Percentiles rank a stretch among this genome's conserved stretches.
Evolutionary conservation across 1,140 invertebrate species (phyloP).

Genomic region (Nasonia giraulti): DNA sequence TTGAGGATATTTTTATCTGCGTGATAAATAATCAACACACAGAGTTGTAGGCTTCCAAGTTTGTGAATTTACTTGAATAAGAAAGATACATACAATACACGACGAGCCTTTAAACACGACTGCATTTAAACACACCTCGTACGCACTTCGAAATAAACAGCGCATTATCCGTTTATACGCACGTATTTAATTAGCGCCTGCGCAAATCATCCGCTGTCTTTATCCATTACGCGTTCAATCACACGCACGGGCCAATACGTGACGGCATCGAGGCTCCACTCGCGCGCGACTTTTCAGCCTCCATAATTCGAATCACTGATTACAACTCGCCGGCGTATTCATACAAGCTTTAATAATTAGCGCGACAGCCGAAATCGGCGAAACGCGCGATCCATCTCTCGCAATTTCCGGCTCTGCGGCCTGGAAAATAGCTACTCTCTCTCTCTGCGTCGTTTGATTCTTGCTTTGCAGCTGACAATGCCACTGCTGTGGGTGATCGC

Average conservation of each 20-base stretch:
- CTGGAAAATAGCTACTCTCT: not conserved
- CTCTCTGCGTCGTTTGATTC: not conserved
- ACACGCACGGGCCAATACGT: not conserved
- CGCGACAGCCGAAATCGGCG: not conserved
- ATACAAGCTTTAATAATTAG: constrained; percentile 18
- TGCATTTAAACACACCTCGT: too few species aligned
- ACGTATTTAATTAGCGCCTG: constrained; percentile 19
- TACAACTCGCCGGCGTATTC: constrained; percentile 13
- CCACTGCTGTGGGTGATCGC: not conserved
- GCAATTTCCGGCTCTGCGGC: constrained; percentile 8
- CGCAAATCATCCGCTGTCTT: not conserved
- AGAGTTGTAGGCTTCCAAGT: too few species aligned
- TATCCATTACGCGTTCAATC: constrained; percentile 31
- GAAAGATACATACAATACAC: too few species aligned
- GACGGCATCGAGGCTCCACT: too few species aligned
- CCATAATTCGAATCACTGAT: constrained; percentile 26
- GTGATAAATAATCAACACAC: too few species aligned
- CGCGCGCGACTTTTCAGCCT: not conserved
- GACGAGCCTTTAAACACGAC: too few species aligned
- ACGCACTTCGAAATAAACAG: not conserved
- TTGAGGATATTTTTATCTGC: too few species aligned
- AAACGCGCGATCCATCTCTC: not conserved
- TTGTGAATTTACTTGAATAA: too few species aligned
- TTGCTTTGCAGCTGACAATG: not conserved
- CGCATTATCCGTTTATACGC: not conserved